phyloP scores from a whole-genome alignment of 1,140 invertebrate species.

The Caenorhabditis remanei region DNA sequence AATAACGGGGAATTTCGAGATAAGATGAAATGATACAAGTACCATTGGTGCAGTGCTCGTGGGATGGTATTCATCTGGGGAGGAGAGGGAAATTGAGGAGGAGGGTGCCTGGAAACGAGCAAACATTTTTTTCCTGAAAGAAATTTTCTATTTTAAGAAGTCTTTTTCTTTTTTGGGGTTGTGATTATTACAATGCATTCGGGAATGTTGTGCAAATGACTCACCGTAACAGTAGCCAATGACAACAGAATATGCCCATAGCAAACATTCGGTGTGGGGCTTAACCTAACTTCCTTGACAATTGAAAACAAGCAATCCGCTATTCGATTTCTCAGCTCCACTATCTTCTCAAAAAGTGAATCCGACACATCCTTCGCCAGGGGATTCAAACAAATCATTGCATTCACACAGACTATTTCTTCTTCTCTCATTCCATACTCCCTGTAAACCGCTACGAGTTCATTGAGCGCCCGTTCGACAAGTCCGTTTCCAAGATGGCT shows the following conservation, averaged over 20 bases:
- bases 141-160: neutral
- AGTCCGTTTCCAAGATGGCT: constrained; percentile 76
- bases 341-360: constrained; percentile 67
- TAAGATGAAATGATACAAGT: neutral
- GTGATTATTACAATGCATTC: too few species aligned
- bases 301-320: constrained; percentile 73
- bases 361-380: constrained; percentile 73
- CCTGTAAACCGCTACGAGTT: constrained; percentile 74
- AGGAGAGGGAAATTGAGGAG: neutral
- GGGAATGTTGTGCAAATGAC: too few species aligned
- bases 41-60: neutral
- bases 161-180: neutral
- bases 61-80: neutral
- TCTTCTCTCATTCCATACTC: constrained; percentile 73
- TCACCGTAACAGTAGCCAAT: constrained; percentile 66
- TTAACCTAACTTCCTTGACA: constrained; percentile 70
- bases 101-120: constrained; percentile 14
- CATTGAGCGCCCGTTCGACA: constrained; percentile 72
- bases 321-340: constrained; percentile 69
- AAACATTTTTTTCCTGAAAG: constrained; percentile 52
- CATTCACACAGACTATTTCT: constrained; percentile 75
- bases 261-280: constrained; percentile 27
- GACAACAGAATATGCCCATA: constrained; percentile 64
- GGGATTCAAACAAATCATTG: constrained; percentile 77
- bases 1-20: neutral